Evolutionary conservation across 2,888 invertebrate genomes (phyloP), one percentile per base, ranked within the genome.

Genomic region (Candidula unifasciata): DNA sequence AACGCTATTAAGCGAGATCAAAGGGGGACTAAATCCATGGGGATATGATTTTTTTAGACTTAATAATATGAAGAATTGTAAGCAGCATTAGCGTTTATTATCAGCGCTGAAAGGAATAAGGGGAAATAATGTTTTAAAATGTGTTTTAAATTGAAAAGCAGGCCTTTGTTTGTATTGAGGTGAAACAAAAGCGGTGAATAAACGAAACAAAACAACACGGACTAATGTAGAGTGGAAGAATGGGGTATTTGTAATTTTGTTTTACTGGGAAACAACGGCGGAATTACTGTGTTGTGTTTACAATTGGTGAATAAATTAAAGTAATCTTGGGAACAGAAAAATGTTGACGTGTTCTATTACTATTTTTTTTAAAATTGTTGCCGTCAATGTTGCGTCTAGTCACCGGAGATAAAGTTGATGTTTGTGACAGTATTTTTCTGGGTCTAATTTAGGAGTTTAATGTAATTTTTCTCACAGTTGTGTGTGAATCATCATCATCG

Each of bases 1-100:
- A 54, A 69, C 24, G 80, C 80, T 71, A 80, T 80, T 80, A 80
- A 69, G 52, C 24, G 8, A 80, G 69, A 80, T 80, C 80, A 80
- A 80, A 80, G 80, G 10, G 8, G 16, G 30, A 44, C 52, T 52
- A 27, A 54, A 64, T 57, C 74, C 82, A 35, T 30, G 0, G 74
- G 74, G 74, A 82, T 27, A 27, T 37, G 10, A 3, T 74, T 35
- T 82, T 82, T 64, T 79, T 79, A 44, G 30, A 52, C 71, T 52
- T 37, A 80, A 69, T 80, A 71, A 80, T 71, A 57, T 52, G 68
- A 80, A 80, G 80, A 33, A 10, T 35, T 52, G 71, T 54, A 80
- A 44, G 80, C 52, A 54, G 80, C 71, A 80, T 71, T 71, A 57
- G 68, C 27, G 24, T 21, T n/a, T 80, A 18, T 71, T 80, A 57